phyloP scores from a whole-genome alignment of 1,140 invertebrate species.

The Dreissena polymorpha region DNA sequence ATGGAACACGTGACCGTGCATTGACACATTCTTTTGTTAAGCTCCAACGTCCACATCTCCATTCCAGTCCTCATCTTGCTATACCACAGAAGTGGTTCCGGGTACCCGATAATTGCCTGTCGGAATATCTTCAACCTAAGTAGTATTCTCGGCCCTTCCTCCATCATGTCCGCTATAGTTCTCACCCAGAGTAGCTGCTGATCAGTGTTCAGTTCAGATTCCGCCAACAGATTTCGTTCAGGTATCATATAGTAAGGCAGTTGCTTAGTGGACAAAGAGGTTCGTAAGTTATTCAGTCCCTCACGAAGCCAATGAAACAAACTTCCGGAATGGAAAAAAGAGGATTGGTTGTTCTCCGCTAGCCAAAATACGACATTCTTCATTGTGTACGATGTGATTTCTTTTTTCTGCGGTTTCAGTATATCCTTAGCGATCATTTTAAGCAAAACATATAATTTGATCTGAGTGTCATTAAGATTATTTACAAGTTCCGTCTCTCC shows the following conservation, averaged over 20 bases:
- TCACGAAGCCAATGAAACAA: background rate
- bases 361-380: slow-evolving; percentile 21
- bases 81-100: too few species aligned
- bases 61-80: too few species aligned
- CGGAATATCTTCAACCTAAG: too few species aligned
- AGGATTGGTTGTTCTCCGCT: background rate
- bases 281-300: background rate
- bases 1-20: too few species aligned
- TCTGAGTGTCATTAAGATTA: background rate
- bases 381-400: slow-evolving; percentile 12
- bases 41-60: too few species aligned
- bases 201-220: too few species aligned
- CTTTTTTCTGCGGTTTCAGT: background rate
- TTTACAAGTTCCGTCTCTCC: slow-evolving; percentile 6
- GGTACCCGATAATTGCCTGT: too few species aligned
- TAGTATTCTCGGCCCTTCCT: too few species aligned
- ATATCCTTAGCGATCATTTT: slow-evolving; percentile 13
- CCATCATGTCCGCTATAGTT: too few species aligned
- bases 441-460: background rate
- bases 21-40: too few species aligned
- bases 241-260: slow-evolving; percentile 16
- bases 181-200: too few species aligned
- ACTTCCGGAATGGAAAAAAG: background rate
- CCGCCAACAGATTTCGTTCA: background rate
- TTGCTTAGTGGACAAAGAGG: background rate